These are phyloP conservation scores for Nymphalis polychloros DNA, from an alignment of 2,888 invertebrate species.

Conservation along the genomic window DNA sequence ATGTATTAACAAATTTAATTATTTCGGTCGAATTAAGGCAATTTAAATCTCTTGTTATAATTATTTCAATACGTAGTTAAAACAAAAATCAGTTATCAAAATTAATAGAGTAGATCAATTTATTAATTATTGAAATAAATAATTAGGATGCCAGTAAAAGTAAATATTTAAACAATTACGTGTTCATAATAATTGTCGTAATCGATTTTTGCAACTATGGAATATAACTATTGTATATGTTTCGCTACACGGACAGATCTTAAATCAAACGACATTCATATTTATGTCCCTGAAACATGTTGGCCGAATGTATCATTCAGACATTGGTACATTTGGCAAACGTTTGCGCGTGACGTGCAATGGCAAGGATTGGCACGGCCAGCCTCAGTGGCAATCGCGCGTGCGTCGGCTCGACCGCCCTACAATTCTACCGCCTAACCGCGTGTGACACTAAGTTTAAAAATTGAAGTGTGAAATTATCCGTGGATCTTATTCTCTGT, in stretches of 20 bases:
- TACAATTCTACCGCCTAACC: constrained; percentile 57
- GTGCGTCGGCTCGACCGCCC: constrained; percentile 65
- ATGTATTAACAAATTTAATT: no score
- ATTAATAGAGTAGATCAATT: no score
- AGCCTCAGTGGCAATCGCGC: constrained; percentile 69
- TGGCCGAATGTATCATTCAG: constrained; percentile 29
- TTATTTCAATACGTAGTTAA: no score
- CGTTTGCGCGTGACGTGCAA: constrained; percentile 50
- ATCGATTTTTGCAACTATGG: no score
- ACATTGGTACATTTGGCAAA: constrained; percentile 50
- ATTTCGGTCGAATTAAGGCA: no score
- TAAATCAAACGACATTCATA: constrained; percentile 26
- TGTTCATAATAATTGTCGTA: no score
- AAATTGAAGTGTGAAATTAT: constrained; percentile 49
- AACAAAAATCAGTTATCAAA: no score
- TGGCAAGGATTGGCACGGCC: constrained; percentile 54
- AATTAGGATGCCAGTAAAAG: no score
- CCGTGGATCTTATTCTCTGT: background rate
- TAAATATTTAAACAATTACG: no score
- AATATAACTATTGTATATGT: no score
- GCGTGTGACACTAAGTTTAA: constrained; percentile 57
- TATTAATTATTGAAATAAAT: no score
- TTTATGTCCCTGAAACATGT: constrained; percentile 28
- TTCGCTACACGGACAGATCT: background rate
- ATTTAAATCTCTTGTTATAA: no score